A percentile compares a stretch with the other conserved stretches of the same genome.
Evolutionary conservation across 2,888 invertebrate species (phyloP).

Genomic region (Myopa tessellatipennis): DNA sequence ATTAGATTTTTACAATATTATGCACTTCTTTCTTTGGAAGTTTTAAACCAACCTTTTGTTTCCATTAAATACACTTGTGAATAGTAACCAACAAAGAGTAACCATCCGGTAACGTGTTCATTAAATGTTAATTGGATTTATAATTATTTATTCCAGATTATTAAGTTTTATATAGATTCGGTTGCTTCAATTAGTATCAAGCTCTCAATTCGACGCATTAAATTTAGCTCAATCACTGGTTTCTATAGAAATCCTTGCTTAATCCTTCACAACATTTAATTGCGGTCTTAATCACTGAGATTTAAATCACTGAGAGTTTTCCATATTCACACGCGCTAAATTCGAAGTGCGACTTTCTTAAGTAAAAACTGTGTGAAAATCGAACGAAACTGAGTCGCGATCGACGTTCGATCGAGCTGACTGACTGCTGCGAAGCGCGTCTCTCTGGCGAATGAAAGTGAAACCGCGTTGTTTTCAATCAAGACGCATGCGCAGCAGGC

Average conservation of each 20-base stretch:
- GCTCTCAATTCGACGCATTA: not conserved
- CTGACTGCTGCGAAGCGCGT: slow-evolving; percentile 55
- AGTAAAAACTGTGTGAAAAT: slow-evolving; percentile 4
- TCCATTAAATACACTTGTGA: slow-evolving; percentile 44
- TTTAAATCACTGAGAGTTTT: not conserved
- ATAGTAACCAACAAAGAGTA: not conserved
- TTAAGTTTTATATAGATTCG: too few relatives aligned
- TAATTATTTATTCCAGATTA: not conserved
- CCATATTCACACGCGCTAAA: not conserved
- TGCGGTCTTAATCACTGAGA: not conserved
- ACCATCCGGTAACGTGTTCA: not conserved
- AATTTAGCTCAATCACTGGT: not conserved
- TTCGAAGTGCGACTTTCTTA: too few relatives aligned
- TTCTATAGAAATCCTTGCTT: not conserved
- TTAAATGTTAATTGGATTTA: not conserved
- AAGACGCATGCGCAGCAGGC: slow-evolving; percentile 44
- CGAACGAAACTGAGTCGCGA: not conserved
- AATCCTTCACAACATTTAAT: slow-evolving; percentile 16
- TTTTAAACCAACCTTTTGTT: slow-evolving; percentile 46
- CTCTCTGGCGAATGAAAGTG: slow-evolving; percentile 64
- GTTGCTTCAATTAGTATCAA: not conserved
- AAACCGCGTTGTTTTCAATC: slow-evolving; percentile 62
- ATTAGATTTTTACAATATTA: not conserved
- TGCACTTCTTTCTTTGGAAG: not conserved
- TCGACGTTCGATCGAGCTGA: not conserved